These are phyloP conservation scores for Ostrea edulis DNA, from an alignment of 1,140 invertebrate species.

Conservation along the genomic window DNA sequence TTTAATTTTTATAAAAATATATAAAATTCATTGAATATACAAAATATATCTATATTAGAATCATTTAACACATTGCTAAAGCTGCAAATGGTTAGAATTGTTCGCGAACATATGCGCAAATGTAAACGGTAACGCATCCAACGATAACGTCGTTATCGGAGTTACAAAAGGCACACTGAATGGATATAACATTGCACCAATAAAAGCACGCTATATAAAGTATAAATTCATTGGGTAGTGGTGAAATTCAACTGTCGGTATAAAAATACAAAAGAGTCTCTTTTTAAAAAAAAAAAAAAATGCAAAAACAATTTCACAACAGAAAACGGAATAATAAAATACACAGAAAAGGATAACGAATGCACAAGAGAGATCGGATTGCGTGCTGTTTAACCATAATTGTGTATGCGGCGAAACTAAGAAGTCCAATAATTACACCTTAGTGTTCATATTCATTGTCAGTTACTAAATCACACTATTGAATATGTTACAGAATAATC, in stretches of 20 bases:
- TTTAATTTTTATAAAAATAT: constrained; percentile 23
- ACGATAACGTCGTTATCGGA: no score
- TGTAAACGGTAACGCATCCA: not conserved
- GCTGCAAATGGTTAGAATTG: not conserved
- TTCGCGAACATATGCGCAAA: not conserved
- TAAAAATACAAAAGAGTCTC: not conserved
- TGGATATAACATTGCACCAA: not conserved
- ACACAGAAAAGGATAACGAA: no score
- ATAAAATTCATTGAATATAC: constrained; percentile 1
- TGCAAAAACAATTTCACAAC: no score
- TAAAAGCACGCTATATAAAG: not conserved
- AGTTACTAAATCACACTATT: no score
- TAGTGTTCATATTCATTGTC: no score
- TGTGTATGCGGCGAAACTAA: no score
- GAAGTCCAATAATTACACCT: no score
- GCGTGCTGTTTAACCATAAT: no score
- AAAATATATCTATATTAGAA: constrained; percentile 15
- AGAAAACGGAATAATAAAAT: no score
- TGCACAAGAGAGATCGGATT: no score
- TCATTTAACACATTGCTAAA: not conserved
- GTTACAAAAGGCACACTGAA: not conserved
- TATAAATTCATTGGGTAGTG: not conserved
- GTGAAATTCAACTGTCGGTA: not conserved
- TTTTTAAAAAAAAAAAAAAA: no score
- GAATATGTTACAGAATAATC: no score